Percentiles rank a stretch among this genome's conserved stretches.
These are phyloP conservation scores for Pristiophorus japonicus DNA, from an alignment of 2,113 vertebrate species.

Conservation along the genomic window DNA sequence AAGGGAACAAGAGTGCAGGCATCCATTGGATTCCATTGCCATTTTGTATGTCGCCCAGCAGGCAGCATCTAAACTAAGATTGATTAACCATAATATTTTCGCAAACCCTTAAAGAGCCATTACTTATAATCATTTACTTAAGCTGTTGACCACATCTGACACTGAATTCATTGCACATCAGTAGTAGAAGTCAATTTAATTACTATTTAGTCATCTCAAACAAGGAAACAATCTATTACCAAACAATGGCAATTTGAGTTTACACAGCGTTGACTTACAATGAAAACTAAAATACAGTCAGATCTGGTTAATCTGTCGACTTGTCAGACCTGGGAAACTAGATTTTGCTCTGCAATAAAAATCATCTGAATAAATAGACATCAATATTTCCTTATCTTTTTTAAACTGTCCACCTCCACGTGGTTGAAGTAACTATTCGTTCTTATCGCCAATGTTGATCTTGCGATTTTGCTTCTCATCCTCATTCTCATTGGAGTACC, in stretches of 20 bases:
- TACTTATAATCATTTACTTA: neutral
- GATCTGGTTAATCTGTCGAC: too few species aligned
- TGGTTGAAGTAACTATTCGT: neutral
- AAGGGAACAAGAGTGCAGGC: neutral
- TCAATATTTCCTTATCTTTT: neutral
- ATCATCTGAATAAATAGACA: neutral
- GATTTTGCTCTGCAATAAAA: neutral
- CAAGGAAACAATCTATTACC: neutral
- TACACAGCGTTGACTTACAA: neutral
- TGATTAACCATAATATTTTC: neutral
- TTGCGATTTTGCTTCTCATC: neutral
- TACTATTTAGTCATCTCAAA: neutral
- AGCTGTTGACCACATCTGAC: neutral
- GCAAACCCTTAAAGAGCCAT: neutral
- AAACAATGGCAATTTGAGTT: neutral
- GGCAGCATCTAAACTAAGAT: neutral
- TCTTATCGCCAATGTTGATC: neutral
- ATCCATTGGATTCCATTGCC: neutral
- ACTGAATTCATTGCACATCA: neutral
- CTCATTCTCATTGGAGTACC: neutral
- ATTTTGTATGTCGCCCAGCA: neutral
- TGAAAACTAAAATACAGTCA: neutral
- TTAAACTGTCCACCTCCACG: neutral
- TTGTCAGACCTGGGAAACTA: neutral
- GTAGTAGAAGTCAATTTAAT: neutral